Conservation (phyloP, 1,140 invertebrate genomes). For the Acromyrmex echinatior region DNA sequence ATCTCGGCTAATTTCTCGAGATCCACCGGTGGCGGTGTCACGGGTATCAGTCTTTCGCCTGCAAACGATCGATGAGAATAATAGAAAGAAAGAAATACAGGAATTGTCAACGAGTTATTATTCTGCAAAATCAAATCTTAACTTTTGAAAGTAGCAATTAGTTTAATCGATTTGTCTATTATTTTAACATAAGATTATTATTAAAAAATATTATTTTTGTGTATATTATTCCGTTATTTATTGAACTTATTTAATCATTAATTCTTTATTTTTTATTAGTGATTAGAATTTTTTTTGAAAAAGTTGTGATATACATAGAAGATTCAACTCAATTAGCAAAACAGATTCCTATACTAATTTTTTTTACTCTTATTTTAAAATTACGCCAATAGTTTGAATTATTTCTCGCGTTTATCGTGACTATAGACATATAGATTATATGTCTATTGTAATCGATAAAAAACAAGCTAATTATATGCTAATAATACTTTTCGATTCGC, state of each 20-base stretch:
- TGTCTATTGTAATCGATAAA: not conserved
- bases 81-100: not conserved
- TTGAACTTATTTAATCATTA: not conserved
- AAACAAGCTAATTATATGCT: not conserved
- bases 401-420: not conserved
- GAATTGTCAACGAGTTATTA: not conserved
- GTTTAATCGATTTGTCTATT: not conserved
- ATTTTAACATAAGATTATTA: not conserved
- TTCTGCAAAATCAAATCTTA: not conserved
- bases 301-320: not conserved
- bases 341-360: not conserved
- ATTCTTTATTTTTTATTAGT: conserved; percentile 1
- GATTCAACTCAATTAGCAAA: not conserved
- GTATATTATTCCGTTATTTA: not conserved
- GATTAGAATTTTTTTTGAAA: not conserved
- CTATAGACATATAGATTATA: no score
- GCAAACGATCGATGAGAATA: not conserved
- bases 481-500: conserved; percentile 76
- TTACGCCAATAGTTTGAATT: not conserved
- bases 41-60: conserved; percentile 77
- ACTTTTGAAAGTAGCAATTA: not conserved
- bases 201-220: not conserved
- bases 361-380: not conserved
- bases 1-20: conserved; percentile 91
- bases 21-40: conserved; percentile 89